A percentile compares a stretch with the other conserved stretches of the same genome.
phyloP scores from a whole-genome alignment of 2,113 vertebrate species.

The Microcebus griseorufus region DNA sequence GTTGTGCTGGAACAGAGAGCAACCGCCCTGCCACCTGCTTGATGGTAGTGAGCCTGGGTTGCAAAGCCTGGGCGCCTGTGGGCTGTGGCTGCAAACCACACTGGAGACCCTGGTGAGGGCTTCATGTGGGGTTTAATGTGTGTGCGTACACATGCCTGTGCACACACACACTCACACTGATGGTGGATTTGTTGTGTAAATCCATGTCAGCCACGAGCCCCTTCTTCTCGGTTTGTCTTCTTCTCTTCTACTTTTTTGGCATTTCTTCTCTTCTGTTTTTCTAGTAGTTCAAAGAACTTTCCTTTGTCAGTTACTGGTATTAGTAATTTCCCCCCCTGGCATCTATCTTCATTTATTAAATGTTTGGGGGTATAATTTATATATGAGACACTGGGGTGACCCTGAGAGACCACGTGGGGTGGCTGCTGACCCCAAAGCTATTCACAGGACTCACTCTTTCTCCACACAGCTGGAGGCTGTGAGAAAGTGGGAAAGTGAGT shows the following conservation, averaged over 20 bases:
- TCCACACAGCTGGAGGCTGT: not conserved
- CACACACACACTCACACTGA: not conserved
- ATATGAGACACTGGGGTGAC: not conserved
- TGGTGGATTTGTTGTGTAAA: not conserved
- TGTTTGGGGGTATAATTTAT: not conserved
- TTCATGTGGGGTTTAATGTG: not conserved
- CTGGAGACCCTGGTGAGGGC: not conserved
- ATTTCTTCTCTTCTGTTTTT: not conserved
- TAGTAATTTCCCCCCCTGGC: not conserved
- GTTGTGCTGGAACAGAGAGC: not conserved
- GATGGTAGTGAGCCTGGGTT: not conserved
- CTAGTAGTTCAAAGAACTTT: not conserved
- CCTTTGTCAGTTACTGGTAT: not conserved
- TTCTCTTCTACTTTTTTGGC: not conserved
- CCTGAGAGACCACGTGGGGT: not conserved
- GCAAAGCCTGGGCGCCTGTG: not conserved
- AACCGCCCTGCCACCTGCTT: not conserved
- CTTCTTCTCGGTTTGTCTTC: not conserved
- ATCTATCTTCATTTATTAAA: not conserved
- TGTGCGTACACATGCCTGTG: no score
- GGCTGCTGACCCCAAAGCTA: not conserved
- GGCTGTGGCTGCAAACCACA: not conserved
- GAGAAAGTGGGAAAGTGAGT: not conserved
- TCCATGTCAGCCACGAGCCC: not conserved
- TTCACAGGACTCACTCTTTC: not conserved